Evolutionary conservation across 2,888 invertebrate species (phyloP).

Genomic region (Eupithecia insigniata): DNA sequence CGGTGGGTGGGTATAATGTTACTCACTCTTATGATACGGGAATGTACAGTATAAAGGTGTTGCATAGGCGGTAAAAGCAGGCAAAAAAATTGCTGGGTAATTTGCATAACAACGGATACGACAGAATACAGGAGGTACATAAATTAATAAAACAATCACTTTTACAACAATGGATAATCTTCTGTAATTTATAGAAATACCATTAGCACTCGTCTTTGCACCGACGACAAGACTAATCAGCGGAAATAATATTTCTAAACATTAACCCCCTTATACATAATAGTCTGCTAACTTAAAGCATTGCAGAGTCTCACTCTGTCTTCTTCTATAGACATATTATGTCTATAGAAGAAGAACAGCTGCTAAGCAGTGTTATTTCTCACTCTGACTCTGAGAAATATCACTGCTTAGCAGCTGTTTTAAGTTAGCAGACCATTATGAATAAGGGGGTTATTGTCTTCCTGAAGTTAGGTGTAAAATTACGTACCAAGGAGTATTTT

Average conservation of each 20-base stretch:
- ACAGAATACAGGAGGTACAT: slow-evolving; percentile 27
- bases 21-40: background rate
- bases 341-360: too few species aligned
- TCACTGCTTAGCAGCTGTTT: too few species aligned
- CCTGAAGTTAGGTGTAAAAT: slow-evolving; percentile 2
- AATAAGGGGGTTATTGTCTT: background rate
- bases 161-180: background rate
- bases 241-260: background rate
- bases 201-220: background rate
- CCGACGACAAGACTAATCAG: background rate
- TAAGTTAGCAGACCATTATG: too few species aligned
- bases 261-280: too few species aligned
- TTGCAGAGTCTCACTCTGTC: too few species aligned
- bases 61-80: background rate
- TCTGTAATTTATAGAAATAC: background rate
- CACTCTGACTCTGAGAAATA: too few species aligned
- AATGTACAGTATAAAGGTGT: too few species aligned
- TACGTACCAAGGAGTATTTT: background rate
- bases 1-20: background rate
- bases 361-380: too few species aligned
- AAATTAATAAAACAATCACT: slow-evolving; percentile 5
- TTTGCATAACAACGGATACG: slow-evolving; percentile 9
- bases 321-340: too few species aligned
- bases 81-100: background rate
- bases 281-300: too few species aligned